Conservation (phyloP, 2,888 invertebrate species). For the Cyrtodaria siliqua region DNA sequence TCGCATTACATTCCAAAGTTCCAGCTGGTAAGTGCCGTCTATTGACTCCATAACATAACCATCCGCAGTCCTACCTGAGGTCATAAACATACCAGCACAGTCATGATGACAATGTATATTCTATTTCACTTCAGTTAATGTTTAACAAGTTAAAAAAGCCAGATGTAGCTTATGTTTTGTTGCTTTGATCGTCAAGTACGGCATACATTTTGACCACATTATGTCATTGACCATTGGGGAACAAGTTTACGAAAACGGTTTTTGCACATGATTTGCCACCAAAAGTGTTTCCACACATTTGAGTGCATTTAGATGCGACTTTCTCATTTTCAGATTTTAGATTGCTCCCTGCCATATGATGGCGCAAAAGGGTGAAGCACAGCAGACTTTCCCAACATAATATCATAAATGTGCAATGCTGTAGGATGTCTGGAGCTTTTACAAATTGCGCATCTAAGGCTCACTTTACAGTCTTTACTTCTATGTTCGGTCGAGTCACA, state of each 20-base stretch:
- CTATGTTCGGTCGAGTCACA: too few species aligned
- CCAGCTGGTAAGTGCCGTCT: constrained; percentile 11
- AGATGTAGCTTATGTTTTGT: constrained; percentile 15
- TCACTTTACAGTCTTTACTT: too few species aligned
- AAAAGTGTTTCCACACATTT: constrained; percentile 5
- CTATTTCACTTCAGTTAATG: neutral
- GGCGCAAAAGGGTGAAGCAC: neutral
- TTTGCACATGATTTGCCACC: constrained; percentile 8
- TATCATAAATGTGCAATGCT: too few species aligned
- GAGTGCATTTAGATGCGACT: neutral
- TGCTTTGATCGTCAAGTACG: constrained; percentile 11
- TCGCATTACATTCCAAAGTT: constrained; percentile 17
- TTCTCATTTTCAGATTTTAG: too few species aligned
- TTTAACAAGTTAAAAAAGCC: constrained; percentile 40
- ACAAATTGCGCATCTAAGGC: too few species aligned
- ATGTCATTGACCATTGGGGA: neutral
- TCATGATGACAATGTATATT: constrained; percentile 48
- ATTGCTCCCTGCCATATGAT: neutral
- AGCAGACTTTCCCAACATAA: neutral
- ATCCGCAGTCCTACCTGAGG: constrained; percentile 23
- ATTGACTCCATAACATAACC: constrained; percentile 32
- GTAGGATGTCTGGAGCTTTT: neutral
- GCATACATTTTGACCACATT: neutral
- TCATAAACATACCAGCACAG: constrained; percentile 32
- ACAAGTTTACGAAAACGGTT: neutral